A percentile compares a stretch with the other conserved stretches of the same genome.
These are phyloP conservation scores for Tetrapedia diversipes DNA, from an alignment of 2,888 invertebrate species.

Conservation along the genomic window DNA sequence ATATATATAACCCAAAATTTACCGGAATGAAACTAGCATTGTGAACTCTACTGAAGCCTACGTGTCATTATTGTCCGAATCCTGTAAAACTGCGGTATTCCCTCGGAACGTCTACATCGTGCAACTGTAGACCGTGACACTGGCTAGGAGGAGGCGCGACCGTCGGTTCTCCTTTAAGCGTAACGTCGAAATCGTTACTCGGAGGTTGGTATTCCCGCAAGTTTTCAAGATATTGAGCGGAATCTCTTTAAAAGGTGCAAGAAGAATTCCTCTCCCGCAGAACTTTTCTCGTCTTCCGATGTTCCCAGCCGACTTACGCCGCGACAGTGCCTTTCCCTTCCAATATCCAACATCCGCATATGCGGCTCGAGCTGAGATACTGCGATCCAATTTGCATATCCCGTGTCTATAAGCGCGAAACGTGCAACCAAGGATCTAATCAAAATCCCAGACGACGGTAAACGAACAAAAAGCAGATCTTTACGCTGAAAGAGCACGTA, in stretches of 20 bases:
- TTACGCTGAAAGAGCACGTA: neutral
- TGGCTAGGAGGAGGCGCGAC: too few relatives aligned
- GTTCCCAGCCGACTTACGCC: slow-evolving; percentile 1
- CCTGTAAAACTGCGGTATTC: too few relatives aligned
- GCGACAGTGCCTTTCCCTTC: slow-evolving; percentile 35
- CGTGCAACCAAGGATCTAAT: slow-evolving; percentile 34
- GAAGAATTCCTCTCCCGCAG: slow-evolving; percentile 27
- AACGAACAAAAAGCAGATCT: neutral
- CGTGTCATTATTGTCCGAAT: too few relatives aligned
- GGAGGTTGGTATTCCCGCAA: neutral
- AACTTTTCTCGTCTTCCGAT: slow-evolving; percentile 26
- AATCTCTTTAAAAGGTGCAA: slow-evolving; percentile 36
- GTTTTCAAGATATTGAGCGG: slow-evolving; percentile 24
- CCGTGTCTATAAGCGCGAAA: slow-evolving; percentile 8
- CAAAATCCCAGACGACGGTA: slow-evolving; percentile 22
- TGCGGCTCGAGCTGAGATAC: slow-evolving; percentile 22
- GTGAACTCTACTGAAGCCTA: too few relatives aligned
- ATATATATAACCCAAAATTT: too few relatives aligned
- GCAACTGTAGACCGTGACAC: too few relatives aligned
- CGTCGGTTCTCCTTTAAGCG: neutral
- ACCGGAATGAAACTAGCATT: too few relatives aligned
- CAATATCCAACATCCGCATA: slow-evolving; percentile 44
- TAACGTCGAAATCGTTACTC: slow-evolving; percentile 4
- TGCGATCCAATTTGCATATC: slow-evolving; percentile 54
- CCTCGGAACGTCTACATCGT: too few relatives aligned